Percentiles rank a stretch among this genome's conserved stretches.
Evolutionary conservation across 2,888 invertebrate genomes (phyloP).

Genomic region (Drosophila colorata): DNA sequence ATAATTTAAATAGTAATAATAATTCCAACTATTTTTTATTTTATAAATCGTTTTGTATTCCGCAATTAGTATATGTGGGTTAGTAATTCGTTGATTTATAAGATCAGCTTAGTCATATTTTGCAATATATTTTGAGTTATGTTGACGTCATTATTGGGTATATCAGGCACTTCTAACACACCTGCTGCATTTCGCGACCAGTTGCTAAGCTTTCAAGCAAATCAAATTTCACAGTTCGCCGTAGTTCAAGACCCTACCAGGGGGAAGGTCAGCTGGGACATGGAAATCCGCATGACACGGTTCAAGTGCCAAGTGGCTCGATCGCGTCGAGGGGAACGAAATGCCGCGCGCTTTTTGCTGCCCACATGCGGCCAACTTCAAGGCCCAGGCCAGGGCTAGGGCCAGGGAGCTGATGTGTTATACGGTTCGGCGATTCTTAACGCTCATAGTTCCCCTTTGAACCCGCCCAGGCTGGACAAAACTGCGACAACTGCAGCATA

Average conservation of each 20-base stretch:
- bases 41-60: too few relatives aligned
- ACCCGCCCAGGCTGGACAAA: constrained; percentile 38
- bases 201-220: constrained; percentile 31
- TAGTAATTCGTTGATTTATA: neutral
- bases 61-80: neutral
- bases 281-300: constrained; percentile 64
- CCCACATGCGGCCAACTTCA: constrained; percentile 46
- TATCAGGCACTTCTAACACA: constrained; percentile 2
- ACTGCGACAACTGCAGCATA: constrained; percentile 25
- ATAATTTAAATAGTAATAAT: too few relatives aligned
- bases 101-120: neutral
- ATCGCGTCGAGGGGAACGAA: constrained; percentile 27
- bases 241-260: constrained; percentile 11
- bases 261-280: neutral
- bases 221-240: constrained; percentile 44
- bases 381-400: neutral
- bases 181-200: constrained; percentile 15
- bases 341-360: constrained; percentile 66
- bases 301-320: constrained; percentile 69
- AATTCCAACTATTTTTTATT: too few relatives aligned
- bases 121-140: neutral
- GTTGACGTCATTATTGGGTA: neutral
- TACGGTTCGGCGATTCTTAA: constrained; percentile 75
- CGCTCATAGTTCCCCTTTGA: constrained; percentile 77
- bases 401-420: constrained; percentile 42